Evolutionary conservation across 1,140 invertebrate genomes (phyloP).

Genomic region (Zaprionus nigranus): DNA sequence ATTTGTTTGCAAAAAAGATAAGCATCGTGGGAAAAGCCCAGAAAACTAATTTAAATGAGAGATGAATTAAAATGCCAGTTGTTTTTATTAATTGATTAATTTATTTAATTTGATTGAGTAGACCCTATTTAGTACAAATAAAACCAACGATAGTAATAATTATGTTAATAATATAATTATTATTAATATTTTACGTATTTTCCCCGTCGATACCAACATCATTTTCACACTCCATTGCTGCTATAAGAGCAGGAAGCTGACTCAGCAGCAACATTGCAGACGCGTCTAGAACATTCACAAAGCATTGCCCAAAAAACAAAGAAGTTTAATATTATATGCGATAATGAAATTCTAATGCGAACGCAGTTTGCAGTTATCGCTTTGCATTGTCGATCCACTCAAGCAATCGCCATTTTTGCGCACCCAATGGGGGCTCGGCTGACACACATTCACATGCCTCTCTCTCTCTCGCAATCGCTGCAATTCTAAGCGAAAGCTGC

Average conservation of each 20-base stretch:
- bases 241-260: background rate
- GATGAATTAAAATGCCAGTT: background rate
- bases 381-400: slow-evolving; percentile 6
- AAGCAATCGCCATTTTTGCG: slow-evolving; percentile 72
- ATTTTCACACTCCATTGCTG: background rate
- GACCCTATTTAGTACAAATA: no score
- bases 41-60: background rate
- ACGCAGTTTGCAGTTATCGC: slow-evolving; percentile 3
- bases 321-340: background rate
- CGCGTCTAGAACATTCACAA: background rate
- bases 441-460: slow-evolving; percentile 19
- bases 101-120: background rate
- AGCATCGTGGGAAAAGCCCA: background rate
- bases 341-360: background rate
- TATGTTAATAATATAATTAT: no score
- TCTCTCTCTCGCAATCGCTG: slow-evolving; percentile 26
- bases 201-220: no score
- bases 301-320: background rate
- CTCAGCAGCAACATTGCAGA: background rate
- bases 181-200: background rate
- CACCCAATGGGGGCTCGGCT: slow-evolving; percentile 63
- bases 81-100: background rate
- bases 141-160: no score
- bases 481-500: slow-evolving; percentile 32
- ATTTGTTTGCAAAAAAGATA: background rate